Percentiles rank a stretch among this genome's conserved stretches.
Conservation (phyloP, 1,140 invertebrate genomes). For the Euschistus heros region DNA sequence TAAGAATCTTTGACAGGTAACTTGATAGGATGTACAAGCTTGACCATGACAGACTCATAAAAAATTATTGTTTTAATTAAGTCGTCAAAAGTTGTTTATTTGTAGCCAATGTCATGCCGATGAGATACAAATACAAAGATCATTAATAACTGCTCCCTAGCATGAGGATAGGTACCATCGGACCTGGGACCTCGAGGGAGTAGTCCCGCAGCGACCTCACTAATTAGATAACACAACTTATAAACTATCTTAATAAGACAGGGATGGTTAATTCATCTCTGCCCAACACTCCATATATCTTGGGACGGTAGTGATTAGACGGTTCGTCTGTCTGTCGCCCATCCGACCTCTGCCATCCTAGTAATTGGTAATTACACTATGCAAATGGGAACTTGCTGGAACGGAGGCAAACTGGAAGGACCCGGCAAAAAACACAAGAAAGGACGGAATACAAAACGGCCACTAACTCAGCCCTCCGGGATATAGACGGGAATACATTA, state of each 20-base stretch:
- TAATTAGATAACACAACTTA: slow-evolving; percentile 15
- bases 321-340: background rate
- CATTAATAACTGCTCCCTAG: slow-evolving; percentile 4
- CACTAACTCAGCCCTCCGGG: slow-evolving; percentile 8
- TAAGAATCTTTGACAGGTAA: no score
- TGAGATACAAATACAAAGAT: background rate
- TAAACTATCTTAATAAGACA: slow-evolving; percentile 3
- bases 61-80: slow-evolving; percentile 12
- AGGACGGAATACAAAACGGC: slow-evolving; percentile 9
- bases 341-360: background rate
- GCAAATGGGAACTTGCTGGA: background rate
- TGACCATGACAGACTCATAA: no score
- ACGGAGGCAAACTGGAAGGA: background rate
- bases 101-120: background rate
- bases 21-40: no score
- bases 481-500: slow-evolving; percentile 17
- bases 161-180: no score
- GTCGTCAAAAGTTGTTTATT: background rate
- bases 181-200: no score
- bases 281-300: slow-evolving; percentile 3
- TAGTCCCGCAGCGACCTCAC: background rate
- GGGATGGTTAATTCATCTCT: background rate
- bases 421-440: slow-evolving; percentile 4
- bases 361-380: slow-evolving; percentile 15
- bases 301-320: background rate